Base-by-base conservation (phyloP, 2,888 invertebrate genomes). In the Hololepta plana region DNA sequence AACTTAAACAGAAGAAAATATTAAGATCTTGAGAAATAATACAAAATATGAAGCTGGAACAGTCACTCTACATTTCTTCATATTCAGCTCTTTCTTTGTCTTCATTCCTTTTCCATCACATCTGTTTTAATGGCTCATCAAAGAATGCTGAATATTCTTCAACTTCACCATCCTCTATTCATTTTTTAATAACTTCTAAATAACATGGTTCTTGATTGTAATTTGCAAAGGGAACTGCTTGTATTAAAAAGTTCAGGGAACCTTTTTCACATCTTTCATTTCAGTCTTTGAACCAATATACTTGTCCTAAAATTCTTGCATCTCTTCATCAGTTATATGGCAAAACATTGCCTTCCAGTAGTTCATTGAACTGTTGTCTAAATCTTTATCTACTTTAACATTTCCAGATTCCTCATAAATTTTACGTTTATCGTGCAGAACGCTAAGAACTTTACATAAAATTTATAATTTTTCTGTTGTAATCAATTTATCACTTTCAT, bases 401-500 rank as follows among this genome's bases (percentile, higher is more conserved):
- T 66, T 62, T 39, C 93, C 91, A 29, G 80, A 75, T 43, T 91
- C 82, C 60, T 95, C 88, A 50, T 93, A 96, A 2, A 79, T 49
- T 9, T 67, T 68, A 33, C 85, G 64, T 49, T 81, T 84, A n/a
- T 79, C 85, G 31, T 79, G 79, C 1, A 96, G 64, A 32, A 93
- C 75, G 10, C 75, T 69, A 53, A 95, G 87, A 17, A 90, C 72
- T 49, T 77, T 76, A 1, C 90, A 79, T 7, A 95, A 62, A 1
- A 84, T 71, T 61, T 95, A 91, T 45, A 95, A 95, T 53, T 88
- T 88, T 48, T 80, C 77, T 3, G 91, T 93, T 0, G 90, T 81
- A 38, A 69, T 65, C 27, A 64, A 60, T 50, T 88, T 88, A 29
- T 79, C 65, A 20, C 59, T 57, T 37, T 84, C 79, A 2, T 62